Conservation (phyloP, 2,113 vertebrate species). For the Sterrhoptilus dennistouni region DNA sequence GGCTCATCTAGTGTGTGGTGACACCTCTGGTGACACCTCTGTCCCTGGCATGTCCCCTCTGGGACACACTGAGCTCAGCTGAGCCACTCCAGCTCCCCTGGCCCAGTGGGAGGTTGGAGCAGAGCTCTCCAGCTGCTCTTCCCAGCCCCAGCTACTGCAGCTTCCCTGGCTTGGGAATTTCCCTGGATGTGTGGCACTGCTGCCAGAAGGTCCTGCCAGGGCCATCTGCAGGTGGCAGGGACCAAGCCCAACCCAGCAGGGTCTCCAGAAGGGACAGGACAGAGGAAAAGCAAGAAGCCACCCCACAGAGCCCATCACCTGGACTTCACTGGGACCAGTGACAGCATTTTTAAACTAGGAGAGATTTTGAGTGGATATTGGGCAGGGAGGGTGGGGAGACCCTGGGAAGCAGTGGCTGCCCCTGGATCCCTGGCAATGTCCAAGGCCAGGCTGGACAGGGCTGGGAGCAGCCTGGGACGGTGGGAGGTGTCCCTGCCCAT, state of each 20-base stretch:
- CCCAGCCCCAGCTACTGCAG: accelerated
- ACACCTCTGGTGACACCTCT: not conserved
- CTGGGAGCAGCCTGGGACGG: too few relatives aligned
- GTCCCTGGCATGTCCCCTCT: not conserved
- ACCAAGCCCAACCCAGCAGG: not conserved
- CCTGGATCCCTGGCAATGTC: too few relatives aligned
- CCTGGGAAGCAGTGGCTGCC: not conserved
- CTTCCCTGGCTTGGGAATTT: not conserved
- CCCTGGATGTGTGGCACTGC: too few relatives aligned
- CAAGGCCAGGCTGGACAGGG: too few relatives aligned
- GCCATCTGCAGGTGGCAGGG: too few relatives aligned
- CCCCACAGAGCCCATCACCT: accelerated
- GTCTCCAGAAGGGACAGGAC: not conserved
- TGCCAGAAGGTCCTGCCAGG: too few relatives aligned
- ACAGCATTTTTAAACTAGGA: not conserved
- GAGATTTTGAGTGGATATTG: not conserved
- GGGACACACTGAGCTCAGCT: not conserved
- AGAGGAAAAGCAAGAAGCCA: not conserved
- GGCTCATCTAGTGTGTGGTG: accelerated
- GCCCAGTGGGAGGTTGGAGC: not conserved
- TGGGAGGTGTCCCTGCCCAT: too few relatives aligned
- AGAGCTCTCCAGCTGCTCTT: not conserved
- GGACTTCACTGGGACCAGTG: not conserved
- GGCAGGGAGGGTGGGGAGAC: not conserved
- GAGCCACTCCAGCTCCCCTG: not conserved